phyloP scores from a whole-genome alignment of 2,888 invertebrate species.

The Escarpia spicata region DNA sequence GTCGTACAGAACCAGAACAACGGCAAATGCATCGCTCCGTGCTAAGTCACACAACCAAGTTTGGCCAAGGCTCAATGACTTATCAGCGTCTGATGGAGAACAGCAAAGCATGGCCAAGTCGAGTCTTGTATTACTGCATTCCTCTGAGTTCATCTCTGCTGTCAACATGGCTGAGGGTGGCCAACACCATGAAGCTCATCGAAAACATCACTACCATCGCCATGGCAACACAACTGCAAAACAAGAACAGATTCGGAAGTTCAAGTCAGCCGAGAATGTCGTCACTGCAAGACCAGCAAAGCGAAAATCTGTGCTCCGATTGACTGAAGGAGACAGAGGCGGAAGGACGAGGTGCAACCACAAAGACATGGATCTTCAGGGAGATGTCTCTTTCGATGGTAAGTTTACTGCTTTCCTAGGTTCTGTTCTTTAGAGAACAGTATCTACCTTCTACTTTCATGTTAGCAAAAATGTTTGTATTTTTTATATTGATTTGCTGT shows the following conservation, averaged over 20 bases:
- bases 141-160: background rate
- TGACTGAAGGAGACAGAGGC: background rate
- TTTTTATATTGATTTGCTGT: background rate
- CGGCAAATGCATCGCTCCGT: background rate
- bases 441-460: background rate
- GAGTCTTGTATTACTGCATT: background rate
- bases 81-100: background rate
- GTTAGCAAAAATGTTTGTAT: background rate
- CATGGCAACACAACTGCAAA: background rate
- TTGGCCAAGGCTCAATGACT: background rate
- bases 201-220: background rate
- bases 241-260: constrained; percentile 12
- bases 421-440: background rate
- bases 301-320: background rate
- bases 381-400: background rate
- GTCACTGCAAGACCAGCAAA: background rate
- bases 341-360: background rate
- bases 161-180: background rate
- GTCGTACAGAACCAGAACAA: background rate
- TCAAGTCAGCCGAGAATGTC: background rate
- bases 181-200: background rate
- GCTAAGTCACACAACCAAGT: background rate
- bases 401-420: background rate
- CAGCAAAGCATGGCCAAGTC: background rate
- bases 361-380: background rate